phyloP scores from a whole-genome alignment of 2,888 invertebrate genomes.

The Chrysolina oricalcia region DNA sequence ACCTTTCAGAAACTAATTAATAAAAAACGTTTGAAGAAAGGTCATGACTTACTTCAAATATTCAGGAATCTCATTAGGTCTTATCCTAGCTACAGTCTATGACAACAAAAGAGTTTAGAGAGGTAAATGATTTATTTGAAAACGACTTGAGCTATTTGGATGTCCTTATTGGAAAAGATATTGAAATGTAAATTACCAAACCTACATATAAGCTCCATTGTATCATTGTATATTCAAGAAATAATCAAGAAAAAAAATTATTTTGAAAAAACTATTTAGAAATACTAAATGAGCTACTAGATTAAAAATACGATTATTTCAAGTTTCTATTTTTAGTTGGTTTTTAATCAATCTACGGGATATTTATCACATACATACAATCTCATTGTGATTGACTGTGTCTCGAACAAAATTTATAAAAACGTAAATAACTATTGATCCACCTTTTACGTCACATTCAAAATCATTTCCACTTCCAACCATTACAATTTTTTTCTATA shows the following conservation, averaged over 20 bases:
- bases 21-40: background rate
- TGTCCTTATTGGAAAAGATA: background rate
- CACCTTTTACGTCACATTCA: too few species aligned
- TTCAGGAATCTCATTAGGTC: slow-evolving; percentile 5
- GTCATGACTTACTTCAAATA: background rate
- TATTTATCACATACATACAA: slow-evolving; percentile 9
- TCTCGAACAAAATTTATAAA: too few species aligned
- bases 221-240: background rate
- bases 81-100: slow-evolving; percentile 36
- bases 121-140: slow-evolving; percentile 1
- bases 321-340: slow-evolving; percentile 29
- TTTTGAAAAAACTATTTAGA: background rate
- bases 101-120: slow-evolving; percentile 35
- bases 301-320: background rate
- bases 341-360: slow-evolving; percentile 22
- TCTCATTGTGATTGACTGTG: background rate
- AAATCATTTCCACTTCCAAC: background rate
- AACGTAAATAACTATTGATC: too few species aligned
- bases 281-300: background rate
- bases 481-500: background rate
- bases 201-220: background rate
- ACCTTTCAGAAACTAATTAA: slow-evolving; percentile 15
- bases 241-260: background rate
- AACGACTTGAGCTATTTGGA: background rate
- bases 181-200: background rate